Evolutionary conservation across 2,888 invertebrate genomes (phyloP), one percentile per base, ranked within the genome.

Genomic region (Agriopis marginaria): DNA sequence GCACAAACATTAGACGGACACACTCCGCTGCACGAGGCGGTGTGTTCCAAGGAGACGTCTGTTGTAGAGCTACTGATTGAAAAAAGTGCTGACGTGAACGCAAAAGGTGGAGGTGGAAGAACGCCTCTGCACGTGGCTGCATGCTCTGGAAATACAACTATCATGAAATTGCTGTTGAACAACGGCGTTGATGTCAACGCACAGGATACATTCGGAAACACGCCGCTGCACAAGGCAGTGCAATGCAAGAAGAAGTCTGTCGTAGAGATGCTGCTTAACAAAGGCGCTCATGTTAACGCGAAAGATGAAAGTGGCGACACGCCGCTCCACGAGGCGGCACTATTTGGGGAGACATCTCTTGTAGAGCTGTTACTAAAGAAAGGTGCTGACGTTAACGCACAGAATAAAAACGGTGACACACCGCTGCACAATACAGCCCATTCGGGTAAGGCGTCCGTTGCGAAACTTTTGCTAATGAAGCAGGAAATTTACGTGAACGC

Each of bases 121-220:
- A 58, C 44, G 11, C 58, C 44, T 11, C 58, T 58, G 3, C 58
- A 58, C 17, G n/a, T 11, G 11, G 58, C 58, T 11, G 58, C 7
- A 6, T 2, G 23, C 3, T 11, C 42, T 10, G 42, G 44, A 1
- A 9, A 58, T 0, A 45, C 12, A 17, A 7, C 58, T 44, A 11
- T 45, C 2, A 23, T 58, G 6, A 8, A 44, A 6, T 5, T 58
- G 4, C 23, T 58, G 1, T 7, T 58, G 9, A 14, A 55, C 12
- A 55, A 40, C 7, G 40, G 55, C n/a, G 55, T 40, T 40, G n/a
- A 55, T 8, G n/a, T 55, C 4, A 55, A 55, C 9, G 55, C 55
- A 11, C 40, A 1, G 17, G 12, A 14, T 10, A 56, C 0, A 6
- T 9, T 17, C 42, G 55, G 55, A 42, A 17, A 42, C 14, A 56